Percentiles rank a stretch among this genome's conserved stretches.
These are phyloP conservation scores for Thamnaconus septentrionalis DNA, from an alignment of 2,113 vertebrate species.

Conservation along the genomic window DNA sequence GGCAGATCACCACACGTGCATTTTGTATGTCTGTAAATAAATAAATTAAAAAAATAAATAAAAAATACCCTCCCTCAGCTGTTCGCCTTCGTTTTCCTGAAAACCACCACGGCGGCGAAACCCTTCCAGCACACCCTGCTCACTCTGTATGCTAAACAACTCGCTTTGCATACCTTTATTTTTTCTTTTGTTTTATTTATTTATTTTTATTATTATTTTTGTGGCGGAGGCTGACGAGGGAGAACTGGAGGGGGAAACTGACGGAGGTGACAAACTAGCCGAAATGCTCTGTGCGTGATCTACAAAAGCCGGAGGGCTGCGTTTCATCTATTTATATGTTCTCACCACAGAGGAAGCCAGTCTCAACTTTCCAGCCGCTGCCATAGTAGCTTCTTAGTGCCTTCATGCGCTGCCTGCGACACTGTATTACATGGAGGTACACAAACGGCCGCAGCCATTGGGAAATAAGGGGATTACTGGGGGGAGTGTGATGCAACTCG, in stretches of 20 bases:
- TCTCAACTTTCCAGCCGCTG: constrained; percentile 7
- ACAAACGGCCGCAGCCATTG: constrained; percentile 16
- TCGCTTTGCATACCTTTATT: not conserved
- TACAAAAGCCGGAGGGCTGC: constrained; percentile 3
- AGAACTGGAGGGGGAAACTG: not conserved
- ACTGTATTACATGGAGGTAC: constrained; percentile 12
- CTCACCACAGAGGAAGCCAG: constrained; percentile 11
- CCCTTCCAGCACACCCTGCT: no score
- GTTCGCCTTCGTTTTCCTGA: no score
- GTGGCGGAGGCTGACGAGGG: not conserved
- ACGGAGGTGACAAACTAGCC: constrained; percentile 10
- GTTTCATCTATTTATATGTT: constrained; percentile 17
- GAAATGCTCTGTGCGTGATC: constrained; percentile 16
- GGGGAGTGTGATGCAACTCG: constrained; percentile 25
- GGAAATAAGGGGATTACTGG: constrained; percentile 25
- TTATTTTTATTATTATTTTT: not conserved
- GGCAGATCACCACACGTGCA: no score
- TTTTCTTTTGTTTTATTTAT: not conserved
- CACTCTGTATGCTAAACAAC: not conserved
- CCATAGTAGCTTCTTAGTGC: constrained; percentile 29
- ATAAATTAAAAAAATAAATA: no score
- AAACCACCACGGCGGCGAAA: no score
- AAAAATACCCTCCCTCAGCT: no score
- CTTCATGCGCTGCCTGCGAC: constrained; percentile 2
- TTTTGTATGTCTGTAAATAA: no score